Conservation (phyloP, 2,888 invertebrate genomes). For the Galeopsomyia nigrocyanea region DNA sequence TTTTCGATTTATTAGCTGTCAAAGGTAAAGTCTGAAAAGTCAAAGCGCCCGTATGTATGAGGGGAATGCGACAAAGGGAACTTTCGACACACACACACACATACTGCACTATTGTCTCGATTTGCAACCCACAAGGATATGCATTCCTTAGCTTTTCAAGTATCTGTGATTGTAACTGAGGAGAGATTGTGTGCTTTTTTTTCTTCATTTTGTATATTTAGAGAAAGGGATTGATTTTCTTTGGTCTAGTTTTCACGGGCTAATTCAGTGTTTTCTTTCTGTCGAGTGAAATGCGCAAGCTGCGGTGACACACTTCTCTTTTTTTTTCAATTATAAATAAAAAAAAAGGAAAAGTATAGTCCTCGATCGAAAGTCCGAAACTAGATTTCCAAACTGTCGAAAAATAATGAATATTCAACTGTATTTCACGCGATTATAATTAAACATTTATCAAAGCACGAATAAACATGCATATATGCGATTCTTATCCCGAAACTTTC, state of each 20-base stretch:
- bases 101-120: constrained; percentile 34
- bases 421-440: too few relatives aligned
- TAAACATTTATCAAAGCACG: too few relatives aligned
- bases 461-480: too few relatives aligned
- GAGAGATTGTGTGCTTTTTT: constrained; percentile 1
- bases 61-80: constrained; percentile 20
- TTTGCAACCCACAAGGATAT: constrained; percentile 34
- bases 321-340: too few relatives aligned
- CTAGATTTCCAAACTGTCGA: too few relatives aligned
- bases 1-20: constrained; percentile 22
- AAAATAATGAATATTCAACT: too few relatives aligned
- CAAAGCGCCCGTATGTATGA: not conserved
- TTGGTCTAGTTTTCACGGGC: constrained; percentile 18
- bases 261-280: not conserved
- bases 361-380: too few relatives aligned
- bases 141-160: constrained; percentile 27
- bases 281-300: not conserved
- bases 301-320: too few relatives aligned
- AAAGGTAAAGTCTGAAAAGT: not conserved
- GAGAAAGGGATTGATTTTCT: not conserved
- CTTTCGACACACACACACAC: constrained; percentile 7
- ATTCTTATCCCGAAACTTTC: too few relatives aligned
- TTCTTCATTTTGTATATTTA: not conserved
- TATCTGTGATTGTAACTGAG: too few relatives aligned
- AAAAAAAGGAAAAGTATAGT: too few relatives aligned